These are phyloP conservation scores for Xanthia icteritia DNA, from an alignment of 2,888 invertebrate species.

Conservation along the genomic window DNA sequence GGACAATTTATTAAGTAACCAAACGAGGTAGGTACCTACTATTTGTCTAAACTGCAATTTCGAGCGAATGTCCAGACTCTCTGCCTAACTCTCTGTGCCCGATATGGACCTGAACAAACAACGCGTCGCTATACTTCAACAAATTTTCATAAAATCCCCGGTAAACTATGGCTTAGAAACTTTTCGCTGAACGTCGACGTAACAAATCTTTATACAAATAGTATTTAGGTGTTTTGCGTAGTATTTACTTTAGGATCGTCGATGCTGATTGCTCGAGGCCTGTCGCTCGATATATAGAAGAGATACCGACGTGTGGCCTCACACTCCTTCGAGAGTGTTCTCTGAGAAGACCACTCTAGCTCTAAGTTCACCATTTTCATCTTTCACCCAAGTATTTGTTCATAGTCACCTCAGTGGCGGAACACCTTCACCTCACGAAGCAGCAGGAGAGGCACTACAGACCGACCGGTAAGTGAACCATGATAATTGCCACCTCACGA, in stretches of 20 bases:
- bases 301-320: constrained; percentile 65
- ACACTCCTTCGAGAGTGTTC: constrained; percentile 87
- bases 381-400: constrained; percentile 77
- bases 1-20: constrained; percentile 6
- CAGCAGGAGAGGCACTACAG: constrained; percentile 77
- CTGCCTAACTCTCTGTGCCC: not conserved
- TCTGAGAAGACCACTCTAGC: constrained; percentile 77
- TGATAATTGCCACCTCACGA: constrained; percentile 75
- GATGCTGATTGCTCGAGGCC: constrained; percentile 79
- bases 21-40: not conserved
- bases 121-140: not conserved
- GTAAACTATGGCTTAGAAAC: constrained; percentile 62
- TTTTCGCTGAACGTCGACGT: constrained; percentile 66
- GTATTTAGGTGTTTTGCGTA: constrained; percentile 83
- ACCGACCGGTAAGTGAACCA: constrained; percentile 80
- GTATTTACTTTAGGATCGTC: constrained; percentile 85
- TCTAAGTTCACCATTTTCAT: constrained; percentile 80
- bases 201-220: constrained; percentile 84
- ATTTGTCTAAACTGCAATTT: too few species aligned
- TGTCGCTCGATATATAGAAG: constrained; percentile 80
- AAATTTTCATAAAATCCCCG: constrained; percentile 17
- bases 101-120: not conserved
- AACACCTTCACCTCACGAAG: constrained; percentile 76
- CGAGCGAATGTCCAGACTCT: not conserved
- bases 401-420: constrained; percentile 88